Evolutionary conservation across 35 echinoderm and acorn worm genomes (phyloP), one percentile per base, ranked within the genome.

Genomic region (Anneissia japonica): DNA sequence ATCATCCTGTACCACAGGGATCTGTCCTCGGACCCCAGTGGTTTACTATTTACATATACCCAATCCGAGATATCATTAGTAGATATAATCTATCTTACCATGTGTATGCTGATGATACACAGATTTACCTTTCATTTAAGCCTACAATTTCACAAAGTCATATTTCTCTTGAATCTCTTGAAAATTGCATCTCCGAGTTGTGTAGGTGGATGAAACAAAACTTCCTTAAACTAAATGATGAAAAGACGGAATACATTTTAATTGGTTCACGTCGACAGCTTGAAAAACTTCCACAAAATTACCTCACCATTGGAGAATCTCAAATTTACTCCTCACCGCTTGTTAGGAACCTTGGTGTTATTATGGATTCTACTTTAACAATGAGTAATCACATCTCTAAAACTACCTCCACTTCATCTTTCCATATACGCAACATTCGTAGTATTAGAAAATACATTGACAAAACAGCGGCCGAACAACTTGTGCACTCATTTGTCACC

Each of bases 1-100:
- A 81, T 39, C 85, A 75, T 75, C 72, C 76, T 81, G 91, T 92
- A 28, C 85, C 90, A 23, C 90, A 92, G 81, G 86, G 91, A 7
- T 88, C 81, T n/a, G 85, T 88, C 37, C 85, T 87, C 9, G 80
- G 79, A 37, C 85, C 85, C 10, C 77, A 83, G 82, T 74, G 83
- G 36, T 87, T 91, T 28, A 87, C 88, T 16, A 75, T 75, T 13
- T 91, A 91, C 84, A 91, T 77, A 38, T 37, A 32, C 32, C 90
- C 84, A 39, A 37, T 87, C 33, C 38, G 41, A n/a, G 80, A 78
- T 51, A 88, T 92, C 43, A 87, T 92, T 40, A 82, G 46, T 35
- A 87, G 46, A 51, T 37, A 90, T 39, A 84, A 77, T 77, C 80
- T 89, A 28, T 28, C 30, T 23, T 87, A 87, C 40, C 84, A 87